A percentile compares a stretch with the other conserved stretches of the same genome.
Conservation (phyloP, 2,113 vertebrate species). For the Gymnogyps californianus region DNA sequence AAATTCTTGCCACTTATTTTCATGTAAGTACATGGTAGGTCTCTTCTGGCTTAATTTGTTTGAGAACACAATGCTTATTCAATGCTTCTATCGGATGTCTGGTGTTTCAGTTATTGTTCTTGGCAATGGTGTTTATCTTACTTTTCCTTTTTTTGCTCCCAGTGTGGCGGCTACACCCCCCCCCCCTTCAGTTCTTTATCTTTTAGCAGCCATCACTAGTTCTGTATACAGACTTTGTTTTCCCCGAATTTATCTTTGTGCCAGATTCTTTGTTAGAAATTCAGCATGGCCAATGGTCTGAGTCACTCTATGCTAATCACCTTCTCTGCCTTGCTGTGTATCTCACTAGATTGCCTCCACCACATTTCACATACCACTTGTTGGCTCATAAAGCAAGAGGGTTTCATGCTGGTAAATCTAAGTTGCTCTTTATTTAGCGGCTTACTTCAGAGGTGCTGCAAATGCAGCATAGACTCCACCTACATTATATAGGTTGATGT, state of each 20-base stretch:
- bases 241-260: background rate
- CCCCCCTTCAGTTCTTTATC: background rate
- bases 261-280: background rate
- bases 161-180: accelerated
- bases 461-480: background rate
- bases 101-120: background rate
- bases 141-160: background rate
- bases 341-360: background rate
- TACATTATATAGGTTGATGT: background rate
- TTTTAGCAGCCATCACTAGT: background rate
- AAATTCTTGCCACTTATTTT: background rate
- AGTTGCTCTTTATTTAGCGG: background rate
- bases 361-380: background rate
- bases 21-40: background rate
- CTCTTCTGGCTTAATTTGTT: background rate
- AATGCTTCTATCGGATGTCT: accelerated
- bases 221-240: background rate
- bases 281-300: background rate
- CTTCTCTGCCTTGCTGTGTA: background rate
- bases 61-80: background rate
- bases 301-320: constrained; percentile 1
- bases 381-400: background rate
- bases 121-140: background rate
- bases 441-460: background rate
- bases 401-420: background rate